Conservation (phyloP, 92 coral and sea anemone genomes). For the Virgularia gustaviana region DNA sequence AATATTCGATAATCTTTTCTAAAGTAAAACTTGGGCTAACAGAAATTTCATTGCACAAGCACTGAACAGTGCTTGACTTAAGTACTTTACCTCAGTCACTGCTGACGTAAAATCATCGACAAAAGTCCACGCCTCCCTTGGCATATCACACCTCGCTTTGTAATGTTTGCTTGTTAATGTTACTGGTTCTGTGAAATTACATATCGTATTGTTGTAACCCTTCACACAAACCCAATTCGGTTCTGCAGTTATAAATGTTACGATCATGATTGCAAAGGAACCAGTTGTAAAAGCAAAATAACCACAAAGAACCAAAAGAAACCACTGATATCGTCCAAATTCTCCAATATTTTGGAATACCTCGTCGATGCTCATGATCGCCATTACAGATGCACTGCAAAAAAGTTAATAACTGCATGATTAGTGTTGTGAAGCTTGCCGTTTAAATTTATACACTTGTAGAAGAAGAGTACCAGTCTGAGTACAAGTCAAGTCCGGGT, state of each 20-base stretch:
- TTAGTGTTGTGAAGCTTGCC: no score
- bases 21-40: no score
- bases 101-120: constrained; percentile 19
- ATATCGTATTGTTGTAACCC: background rate
- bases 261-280: constrained; percentile 17
- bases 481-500: no score
- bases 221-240: constrained; percentile 15
- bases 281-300: background rate
- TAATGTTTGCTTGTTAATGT: constrained; percentile 3
- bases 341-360: constrained; percentile 14
- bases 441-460: no score
- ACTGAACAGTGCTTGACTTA: no score
- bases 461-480: no score
- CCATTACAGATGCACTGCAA: no score
- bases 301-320: background rate
- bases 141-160: constrained; percentile 28
- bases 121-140: constrained; percentile 28
- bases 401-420: no score
- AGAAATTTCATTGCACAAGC: no score
- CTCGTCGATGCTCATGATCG: constrained; percentile 18
- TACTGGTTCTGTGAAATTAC: constrained; percentile 20
- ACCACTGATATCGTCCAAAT: background rate
- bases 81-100: constrained; percentile 12
- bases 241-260: constrained; percentile 22
- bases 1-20: no score